phyloP scores from a whole-genome alignment of 2,113 vertebrate genomes.

The Brachypteracias leptosomus region DNA sequence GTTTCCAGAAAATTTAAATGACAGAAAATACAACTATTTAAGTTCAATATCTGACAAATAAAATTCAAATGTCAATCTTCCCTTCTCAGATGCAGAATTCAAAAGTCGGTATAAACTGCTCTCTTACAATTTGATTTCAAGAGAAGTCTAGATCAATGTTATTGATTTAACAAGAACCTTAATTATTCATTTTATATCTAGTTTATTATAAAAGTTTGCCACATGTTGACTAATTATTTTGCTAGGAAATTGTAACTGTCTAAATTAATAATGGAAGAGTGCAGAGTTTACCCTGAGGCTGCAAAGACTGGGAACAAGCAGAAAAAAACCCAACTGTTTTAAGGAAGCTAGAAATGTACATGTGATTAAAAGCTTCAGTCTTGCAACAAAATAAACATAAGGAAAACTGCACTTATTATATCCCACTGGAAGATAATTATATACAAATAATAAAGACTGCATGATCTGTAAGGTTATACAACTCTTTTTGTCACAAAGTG shows the following conservation, averaged over 20 bases:
- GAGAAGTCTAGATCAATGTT: conserved; percentile 64
- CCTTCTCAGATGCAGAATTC: conserved; percentile 36
- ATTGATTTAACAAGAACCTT: conserved; percentile 70
- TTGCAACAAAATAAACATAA: conserved; percentile 22
- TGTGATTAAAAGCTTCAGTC: conserved; percentile 24
- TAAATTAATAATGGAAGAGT: conserved; percentile 70
- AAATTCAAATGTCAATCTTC: conserved; percentile 51
- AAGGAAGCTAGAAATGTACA: conserved; percentile 37
- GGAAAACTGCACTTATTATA: conserved; percentile 40
- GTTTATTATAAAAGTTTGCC: conserved; percentile 70
- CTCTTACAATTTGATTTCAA: conserved; percentile 67
- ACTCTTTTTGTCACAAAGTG: conserved; percentile 18
- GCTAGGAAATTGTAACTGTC: conserved; percentile 60
- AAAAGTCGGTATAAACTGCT: conserved; percentile 59
- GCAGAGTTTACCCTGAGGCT: conserved; percentile 68
- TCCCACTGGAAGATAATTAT: conserved; percentile 65
- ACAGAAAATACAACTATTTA: conserved; percentile 40
- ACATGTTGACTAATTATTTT: conserved; percentile 74
- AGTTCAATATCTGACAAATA: conserved; percentile 53
- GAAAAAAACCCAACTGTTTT: neutral
- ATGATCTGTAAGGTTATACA: conserved; percentile 40
- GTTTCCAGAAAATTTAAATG: conserved; percentile 22
- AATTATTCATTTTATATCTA: conserved; percentile 77
- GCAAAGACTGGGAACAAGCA: conserved; percentile 55
- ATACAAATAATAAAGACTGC: conserved; percentile 62